Conservation (phyloP, 2,888 invertebrate genomes). For the Ochropleura leucogaster region DNA sequence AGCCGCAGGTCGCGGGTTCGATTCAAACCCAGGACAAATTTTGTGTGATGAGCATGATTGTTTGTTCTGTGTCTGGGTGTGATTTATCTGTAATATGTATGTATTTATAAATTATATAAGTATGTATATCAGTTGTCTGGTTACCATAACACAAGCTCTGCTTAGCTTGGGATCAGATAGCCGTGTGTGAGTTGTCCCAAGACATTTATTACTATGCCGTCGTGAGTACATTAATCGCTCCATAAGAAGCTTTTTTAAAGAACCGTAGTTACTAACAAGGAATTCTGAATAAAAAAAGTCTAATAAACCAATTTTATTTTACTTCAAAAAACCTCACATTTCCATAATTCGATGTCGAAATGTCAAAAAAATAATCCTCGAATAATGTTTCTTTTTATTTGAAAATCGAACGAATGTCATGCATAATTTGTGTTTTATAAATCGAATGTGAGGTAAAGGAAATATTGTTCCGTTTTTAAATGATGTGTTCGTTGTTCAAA, state of each 20-base stretch:
- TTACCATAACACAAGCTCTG: too few species aligned
- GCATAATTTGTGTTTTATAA: conserved; percentile 26
- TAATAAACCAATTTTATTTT: conserved; percentile 9
- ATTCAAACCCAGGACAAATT: too few species aligned
- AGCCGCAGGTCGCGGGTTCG: too few species aligned
- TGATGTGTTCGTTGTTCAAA: background rate
- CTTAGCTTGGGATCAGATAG: too few species aligned
- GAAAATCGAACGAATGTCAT: conserved; percentile 25
- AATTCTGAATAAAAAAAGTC: conserved; percentile 6
- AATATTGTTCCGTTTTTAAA: conserved; percentile 30
- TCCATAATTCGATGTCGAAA: conserved; percentile 24
- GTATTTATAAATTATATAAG: too few species aligned
- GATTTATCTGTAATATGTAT: too few species aligned
- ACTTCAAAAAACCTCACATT: conserved; percentile 13
- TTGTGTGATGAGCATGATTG: too few species aligned
- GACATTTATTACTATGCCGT: too few species aligned
- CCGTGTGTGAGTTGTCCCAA: too few species aligned
- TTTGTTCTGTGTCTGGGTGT: too few species aligned
- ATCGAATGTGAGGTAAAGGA: conserved; percentile 22
- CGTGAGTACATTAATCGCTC: background rate
- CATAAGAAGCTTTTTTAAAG: background rate
- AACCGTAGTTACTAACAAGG: background rate
- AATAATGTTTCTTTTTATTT: conserved; percentile 26
- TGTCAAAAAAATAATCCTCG: conserved; percentile 14
- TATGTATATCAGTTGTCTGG: too few species aligned